Conservation (phyloP, 2,888 invertebrate species). For the Anarsia innoxiella region DNA sequence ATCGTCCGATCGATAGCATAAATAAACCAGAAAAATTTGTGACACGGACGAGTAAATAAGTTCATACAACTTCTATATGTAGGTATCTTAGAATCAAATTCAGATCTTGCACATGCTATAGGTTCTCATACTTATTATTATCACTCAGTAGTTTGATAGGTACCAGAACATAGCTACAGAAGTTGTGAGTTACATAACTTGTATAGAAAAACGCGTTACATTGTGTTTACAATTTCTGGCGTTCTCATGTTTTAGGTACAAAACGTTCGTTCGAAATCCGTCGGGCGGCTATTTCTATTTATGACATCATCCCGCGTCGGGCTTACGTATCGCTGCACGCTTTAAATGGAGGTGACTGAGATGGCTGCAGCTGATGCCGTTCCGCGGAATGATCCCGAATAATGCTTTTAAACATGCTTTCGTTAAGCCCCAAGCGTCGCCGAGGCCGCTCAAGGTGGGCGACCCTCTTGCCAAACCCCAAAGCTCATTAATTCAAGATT, state of each 20-base stretch:
- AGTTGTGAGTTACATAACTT: conserved; percentile 20
- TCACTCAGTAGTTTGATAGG: too few species aligned
- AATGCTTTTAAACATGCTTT: conserved; percentile 64
- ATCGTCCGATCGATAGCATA: too few species aligned
- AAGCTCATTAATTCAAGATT: conserved; percentile 67
- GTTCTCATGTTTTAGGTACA: conserved; percentile 54
- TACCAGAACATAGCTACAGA: too few species aligned
- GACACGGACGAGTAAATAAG: too few species aligned
- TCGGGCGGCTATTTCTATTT: conserved; percentile 73
- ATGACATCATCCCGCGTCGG: conserved; percentile 75
- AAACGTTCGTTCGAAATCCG: conserved; percentile 49
- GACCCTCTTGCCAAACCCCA: conserved; percentile 57
- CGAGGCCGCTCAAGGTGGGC: conserved; percentile 47
- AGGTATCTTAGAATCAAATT: too few species aligned
- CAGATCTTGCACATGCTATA: too few species aligned
- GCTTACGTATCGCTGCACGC: conserved; percentile 75
- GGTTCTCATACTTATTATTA: too few species aligned
- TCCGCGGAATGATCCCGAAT: conserved; percentile 70
- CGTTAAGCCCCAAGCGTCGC: conserved; percentile 31
- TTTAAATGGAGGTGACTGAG: conserved; percentile 74
- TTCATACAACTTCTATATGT: too few species aligned
- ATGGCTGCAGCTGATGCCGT: conserved; percentile 71
- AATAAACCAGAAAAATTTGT: too few species aligned
- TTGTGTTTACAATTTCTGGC: conserved; percentile 43
- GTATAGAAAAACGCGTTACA: conserved; percentile 17